Evolutionary conservation across 2,888 invertebrate species (phyloP), one percentile per base, ranked within the genome.

Genomic region (Mayetiola destructor): DNA sequence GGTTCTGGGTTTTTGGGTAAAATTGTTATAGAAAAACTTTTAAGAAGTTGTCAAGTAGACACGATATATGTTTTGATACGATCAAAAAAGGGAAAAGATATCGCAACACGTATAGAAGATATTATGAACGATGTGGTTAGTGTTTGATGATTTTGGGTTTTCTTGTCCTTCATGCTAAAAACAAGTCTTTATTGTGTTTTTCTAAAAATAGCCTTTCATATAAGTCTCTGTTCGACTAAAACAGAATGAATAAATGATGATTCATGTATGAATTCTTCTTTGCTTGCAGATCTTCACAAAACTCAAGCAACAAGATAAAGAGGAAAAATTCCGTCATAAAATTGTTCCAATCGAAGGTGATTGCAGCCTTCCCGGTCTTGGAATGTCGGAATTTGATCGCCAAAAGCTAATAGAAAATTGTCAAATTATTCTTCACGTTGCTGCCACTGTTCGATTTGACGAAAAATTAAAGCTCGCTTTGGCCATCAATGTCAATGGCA

Each of bases 401-500:
- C 60, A 62, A 54, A 54, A 66, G 40, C 60, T 74, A 20, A 59
- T 61, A 29, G 63, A 67, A 18, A 64, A 68, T 56, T 67, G 69
- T 55, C 75, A 82, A 63, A 71, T 84, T 58, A 76, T 82, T 9
- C 85, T 96, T 70, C 92, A 96, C 67, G 85, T 86, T 9, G 95
- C 95, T 0, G 96, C 95, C 1, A 94, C 94, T 0, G 88, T 95
- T 5, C 66, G 70, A 16, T 88, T 88, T 65, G 80, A 84, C 66
- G 87, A 87, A 66, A 79, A 79, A 27, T 71, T 88, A 16, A 78
- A 78, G 68, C 68, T 77, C 12, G 83, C 87, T 0, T 73, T 83
- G 56, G 77, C 77, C 61, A 81, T 85, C 69, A 87, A 87, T 69
- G 78, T 86, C 1, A 69, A 77, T 14, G 84, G 81, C 48, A 80